These are phyloP conservation scores for Orbicella faveolata DNA, from an alignment of 64 coral and sea anemone genomes.

Conservation along the genomic window DNA sequence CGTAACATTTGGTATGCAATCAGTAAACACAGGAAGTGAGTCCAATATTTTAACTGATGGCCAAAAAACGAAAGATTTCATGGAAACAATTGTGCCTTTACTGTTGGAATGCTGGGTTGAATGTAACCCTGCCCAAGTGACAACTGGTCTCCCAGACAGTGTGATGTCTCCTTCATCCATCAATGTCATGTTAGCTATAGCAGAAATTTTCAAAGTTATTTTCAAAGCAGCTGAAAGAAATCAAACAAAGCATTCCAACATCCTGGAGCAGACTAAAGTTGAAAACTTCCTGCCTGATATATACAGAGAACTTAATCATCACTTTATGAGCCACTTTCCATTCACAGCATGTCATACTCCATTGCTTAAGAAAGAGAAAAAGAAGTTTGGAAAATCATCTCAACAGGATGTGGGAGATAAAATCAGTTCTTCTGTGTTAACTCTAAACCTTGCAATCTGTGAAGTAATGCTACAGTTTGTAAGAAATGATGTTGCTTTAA, in stretches of 20 bases:
- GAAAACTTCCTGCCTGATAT: slow-evolving; percentile 20
- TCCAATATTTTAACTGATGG: slow-evolving; percentile 38
- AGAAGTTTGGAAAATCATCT: slow-evolving; percentile 28
- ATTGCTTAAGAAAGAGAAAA: slow-evolving; percentile 55
- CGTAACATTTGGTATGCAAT: not conserved
- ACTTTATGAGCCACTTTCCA: slow-evolving; percentile 85
- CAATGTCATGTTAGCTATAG: slow-evolving; percentile 60
- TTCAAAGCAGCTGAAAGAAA: slow-evolving; percentile 36
- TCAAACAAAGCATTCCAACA: not conserved
- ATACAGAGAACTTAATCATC: slow-evolving; percentile 65
- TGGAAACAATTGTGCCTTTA: slow-evolving; percentile 66
- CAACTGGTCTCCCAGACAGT: slow-evolving; percentile 43
- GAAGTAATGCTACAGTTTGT: slow-evolving; percentile 77
- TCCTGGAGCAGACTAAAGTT: not conserved
- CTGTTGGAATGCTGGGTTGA: slow-evolving; percentile 95
- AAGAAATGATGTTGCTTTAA: slow-evolving; percentile 4
- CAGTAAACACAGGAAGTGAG: not conserved
- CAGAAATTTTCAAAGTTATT: slow-evolving; percentile 68
- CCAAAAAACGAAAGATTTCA: slow-evolving; percentile 53
- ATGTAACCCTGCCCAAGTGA: slow-evolving; percentile 80
- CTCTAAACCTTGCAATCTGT: slow-evolving; percentile 77
- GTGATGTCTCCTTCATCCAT: slow-evolving; percentile 27
- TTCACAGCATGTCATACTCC: slow-evolving; percentile 24
- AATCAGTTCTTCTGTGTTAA: not conserved
- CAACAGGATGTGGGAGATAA: slow-evolving; percentile 11